Evolutionary conservation across 2,113 vertebrate genomes (phyloP).

Genomic region (Hyperoodon ampullatus): DNA sequence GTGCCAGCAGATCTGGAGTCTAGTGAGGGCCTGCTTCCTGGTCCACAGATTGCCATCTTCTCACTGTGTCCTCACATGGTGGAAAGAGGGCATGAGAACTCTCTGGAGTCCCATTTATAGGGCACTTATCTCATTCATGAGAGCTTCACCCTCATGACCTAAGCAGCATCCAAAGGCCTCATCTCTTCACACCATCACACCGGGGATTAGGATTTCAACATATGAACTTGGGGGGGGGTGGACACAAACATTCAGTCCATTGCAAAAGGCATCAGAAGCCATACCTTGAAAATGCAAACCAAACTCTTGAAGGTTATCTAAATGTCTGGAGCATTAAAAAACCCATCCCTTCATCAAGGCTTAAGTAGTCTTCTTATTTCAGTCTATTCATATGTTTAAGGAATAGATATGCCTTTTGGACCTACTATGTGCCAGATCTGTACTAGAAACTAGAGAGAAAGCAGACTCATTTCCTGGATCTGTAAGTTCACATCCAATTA

Average conservation of each 20-base stretch:
- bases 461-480: not conserved
- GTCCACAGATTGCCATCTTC: not conserved
- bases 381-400: not conserved
- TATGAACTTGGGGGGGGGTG: not conserved
- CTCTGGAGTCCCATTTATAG: not conserved
- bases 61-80: not conserved
- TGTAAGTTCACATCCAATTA: not conserved
- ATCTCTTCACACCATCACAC: not conserved
- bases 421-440: not conserved
- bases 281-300: not conserved
- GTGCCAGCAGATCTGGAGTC: not conserved
- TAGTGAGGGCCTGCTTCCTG: not conserved
- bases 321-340: slow-evolving; percentile 35
- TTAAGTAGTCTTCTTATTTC: not conserved
- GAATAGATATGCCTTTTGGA: not conserved
- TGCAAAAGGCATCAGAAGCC: not conserved
- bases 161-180: not conserved
- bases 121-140: not conserved
- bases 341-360: not conserved
- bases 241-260: not conserved
- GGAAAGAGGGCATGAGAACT: not conserved
- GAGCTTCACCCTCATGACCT: not conserved
- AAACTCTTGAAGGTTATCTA: not conserved
- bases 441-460: not conserved
- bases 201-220: not conserved